phyloP scores from a whole-genome alignment of 1,140 invertebrate genomes.

The Contarinia nasturtii region DNA sequence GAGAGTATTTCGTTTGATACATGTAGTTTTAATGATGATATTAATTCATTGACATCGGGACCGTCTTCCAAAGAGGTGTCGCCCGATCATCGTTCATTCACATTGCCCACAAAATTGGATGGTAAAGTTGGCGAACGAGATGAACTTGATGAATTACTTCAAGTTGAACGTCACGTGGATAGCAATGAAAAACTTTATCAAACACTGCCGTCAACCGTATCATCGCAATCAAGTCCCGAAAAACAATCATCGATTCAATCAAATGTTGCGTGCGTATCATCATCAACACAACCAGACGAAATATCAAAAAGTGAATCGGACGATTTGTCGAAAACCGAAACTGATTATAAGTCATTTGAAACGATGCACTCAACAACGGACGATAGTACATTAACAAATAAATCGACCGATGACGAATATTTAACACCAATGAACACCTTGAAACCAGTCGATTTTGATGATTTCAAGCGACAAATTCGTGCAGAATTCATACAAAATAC shows the following conservation, averaged over 20 bases:
- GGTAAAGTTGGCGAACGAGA: slow-evolving; percentile 40
- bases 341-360: background rate
- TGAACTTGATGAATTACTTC: slow-evolving; percentile 40
- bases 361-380: background rate
- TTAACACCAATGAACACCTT: slow-evolving; percentile 8
- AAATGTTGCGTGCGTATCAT: slow-evolving; percentile 6
- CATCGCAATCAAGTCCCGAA: slow-evolving; percentile 29
- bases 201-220: slow-evolving; percentile 47
- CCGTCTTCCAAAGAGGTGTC: slow-evolving; percentile 25
- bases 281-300: slow-evolving; percentile 5
- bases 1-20: slow-evolving; percentile 24
- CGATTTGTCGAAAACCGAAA: slow-evolving; percentile 9
- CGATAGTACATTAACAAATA: background rate
- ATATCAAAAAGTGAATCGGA: slow-evolving; percentile 9
- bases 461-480: slow-evolving; percentile 21
- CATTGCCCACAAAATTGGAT: slow-evolving; percentile 41
- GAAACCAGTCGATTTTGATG: slow-evolving; percentile 22
- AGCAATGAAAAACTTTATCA: slow-evolving; percentile 45
- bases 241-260: slow-evolving; percentile 5
- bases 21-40: slow-evolving; percentile 17
- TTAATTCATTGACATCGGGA: slow-evolving; percentile 13
- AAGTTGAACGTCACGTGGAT: slow-evolving; percentile 42
- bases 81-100: slow-evolving; percentile 32
- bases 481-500: slow-evolving; percentile 21
- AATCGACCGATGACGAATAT: background rate